Evolutionary conservation across 1,140 invertebrate species (phyloP).

Genomic region (Reticulitermes speratus): DNA sequence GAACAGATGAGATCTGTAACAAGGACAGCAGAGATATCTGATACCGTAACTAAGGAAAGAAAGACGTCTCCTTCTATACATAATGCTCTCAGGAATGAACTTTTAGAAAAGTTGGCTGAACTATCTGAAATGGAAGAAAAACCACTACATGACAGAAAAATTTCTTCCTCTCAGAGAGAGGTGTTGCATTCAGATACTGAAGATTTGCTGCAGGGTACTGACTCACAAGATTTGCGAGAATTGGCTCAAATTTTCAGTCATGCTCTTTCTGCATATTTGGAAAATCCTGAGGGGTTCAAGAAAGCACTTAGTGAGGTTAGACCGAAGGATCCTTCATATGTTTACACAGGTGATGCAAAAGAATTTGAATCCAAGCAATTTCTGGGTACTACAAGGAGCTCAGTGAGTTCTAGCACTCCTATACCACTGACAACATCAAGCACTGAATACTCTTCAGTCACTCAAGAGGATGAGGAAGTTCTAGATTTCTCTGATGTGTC

Average conservation of each 20-base stretch:
- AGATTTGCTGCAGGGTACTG: not conserved
- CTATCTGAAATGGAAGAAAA: not conserved
- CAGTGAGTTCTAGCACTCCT: conserved; percentile 71
- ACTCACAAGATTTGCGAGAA: conserved; percentile 59
- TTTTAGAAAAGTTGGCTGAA: not conserved
- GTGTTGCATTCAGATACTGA: not conserved
- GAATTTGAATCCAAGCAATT: not conserved
- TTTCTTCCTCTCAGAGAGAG: not conserved
- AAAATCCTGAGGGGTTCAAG: conserved; percentile 75
- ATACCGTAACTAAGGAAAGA: not conserved
- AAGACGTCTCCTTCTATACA: not conserved
- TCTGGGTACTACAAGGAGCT: conserved; percentile 68
- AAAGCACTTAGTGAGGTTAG: conserved; percentile 70
- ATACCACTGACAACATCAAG: conserved; percentile 51
- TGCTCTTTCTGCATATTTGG: conserved; percentile 74
- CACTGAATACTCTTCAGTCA: conserved; percentile 50
- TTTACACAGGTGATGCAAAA: not conserved
- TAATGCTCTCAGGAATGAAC: not conserved
- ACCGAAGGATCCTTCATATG: conserved; percentile 62
- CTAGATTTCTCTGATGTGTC: conserved; percentile 71
- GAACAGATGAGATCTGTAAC: not conserved
- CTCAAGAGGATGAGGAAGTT: conserved; percentile 69
- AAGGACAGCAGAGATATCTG: not conserved
- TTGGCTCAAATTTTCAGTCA: conserved; percentile 79
- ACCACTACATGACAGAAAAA: not conserved